A percentile compares a stretch with the other conserved stretches of the same genome.
phyloP scores from a whole-genome alignment of 2,888 invertebrate species.

The Cosmopolites sordidus region DNA sequence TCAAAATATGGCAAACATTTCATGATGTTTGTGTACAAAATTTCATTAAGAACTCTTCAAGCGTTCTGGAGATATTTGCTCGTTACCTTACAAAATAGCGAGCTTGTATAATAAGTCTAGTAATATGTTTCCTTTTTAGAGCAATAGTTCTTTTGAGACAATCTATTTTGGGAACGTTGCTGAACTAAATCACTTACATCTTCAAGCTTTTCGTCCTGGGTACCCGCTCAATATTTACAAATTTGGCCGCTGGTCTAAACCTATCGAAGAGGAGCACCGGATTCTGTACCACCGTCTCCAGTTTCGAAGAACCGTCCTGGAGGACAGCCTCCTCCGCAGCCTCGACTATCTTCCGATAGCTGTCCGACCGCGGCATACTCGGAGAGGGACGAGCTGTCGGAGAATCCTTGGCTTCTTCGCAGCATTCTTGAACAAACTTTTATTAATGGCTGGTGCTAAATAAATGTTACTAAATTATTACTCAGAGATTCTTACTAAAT shows the following conservation, averaged over 20 bases:
- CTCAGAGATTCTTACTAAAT: no score
- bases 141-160: no score
- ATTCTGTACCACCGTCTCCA: neutral
- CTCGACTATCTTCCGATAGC: slow-evolving; percentile 47
- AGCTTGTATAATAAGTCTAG: no score
- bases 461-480: no score
- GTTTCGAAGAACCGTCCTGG: neutral
- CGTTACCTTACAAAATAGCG: no score
- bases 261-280: slow-evolving; percentile 42
- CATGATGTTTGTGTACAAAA: no score
- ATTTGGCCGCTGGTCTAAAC: slow-evolving; percentile 44
- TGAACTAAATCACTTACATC: slow-evolving; percentile 44
- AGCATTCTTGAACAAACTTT: slow-evolving; percentile 44
- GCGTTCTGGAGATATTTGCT: no score
- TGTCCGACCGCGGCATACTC: slow-evolving; percentile 54
- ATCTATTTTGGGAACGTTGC: no score
- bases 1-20: no score
- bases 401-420: slow-evolving; percentile 29
- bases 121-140: no score
- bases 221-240: slow-evolving; percentile 46
- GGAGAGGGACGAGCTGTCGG: slow-evolving; percentile 53
- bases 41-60: no score
- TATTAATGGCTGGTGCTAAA: no score
- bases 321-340: slow-evolving; percentile 36
- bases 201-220: slow-evolving; percentile 43